A percentile compares a stretch with the other conserved stretches of the same genome.
Evolutionary conservation across 2,888 invertebrate genomes (phyloP).

Genomic region (Erebia palarica): DNA sequence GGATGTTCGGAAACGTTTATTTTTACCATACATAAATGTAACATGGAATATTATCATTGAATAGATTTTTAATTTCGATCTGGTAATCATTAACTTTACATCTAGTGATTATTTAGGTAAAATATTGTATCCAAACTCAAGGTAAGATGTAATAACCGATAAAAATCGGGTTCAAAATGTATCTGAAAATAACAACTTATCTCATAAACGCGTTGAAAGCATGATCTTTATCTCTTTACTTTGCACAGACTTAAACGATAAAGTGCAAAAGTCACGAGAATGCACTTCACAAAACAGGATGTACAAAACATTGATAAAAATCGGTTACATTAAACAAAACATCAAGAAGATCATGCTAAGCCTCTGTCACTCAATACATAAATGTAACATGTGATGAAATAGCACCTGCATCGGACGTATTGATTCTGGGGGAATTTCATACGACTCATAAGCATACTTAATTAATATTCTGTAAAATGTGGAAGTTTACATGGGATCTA

Average conservation of each 20-base stretch:
- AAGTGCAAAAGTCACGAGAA: background rate
- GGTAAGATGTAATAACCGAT: no score
- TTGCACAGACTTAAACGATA: conserved; percentile 4
- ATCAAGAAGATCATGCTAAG: conserved; percentile 4
- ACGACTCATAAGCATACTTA: no score
- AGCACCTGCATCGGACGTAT: background rate
- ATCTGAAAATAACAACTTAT: background rate
- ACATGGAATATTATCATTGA: no score
- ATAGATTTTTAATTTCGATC: no score
- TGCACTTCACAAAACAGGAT: background rate
- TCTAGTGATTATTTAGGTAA: no score
- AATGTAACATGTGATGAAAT: background rate
- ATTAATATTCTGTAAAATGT: no score
- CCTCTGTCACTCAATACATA: conserved; percentile 5
- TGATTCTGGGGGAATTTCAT: background rate
- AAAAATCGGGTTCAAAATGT: background rate
- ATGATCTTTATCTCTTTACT: background rate
- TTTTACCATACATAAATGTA: no score
- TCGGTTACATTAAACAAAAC: conserved; percentile 13
- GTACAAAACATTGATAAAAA: background rate
- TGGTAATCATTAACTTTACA: no score
- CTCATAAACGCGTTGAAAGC: background rate
- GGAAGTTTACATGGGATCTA: no score
- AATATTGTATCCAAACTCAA: no score
- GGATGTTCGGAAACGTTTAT: background rate